phyloP scores from a whole-genome alignment of 2,113 vertebrate genomes.

The Lucifuga dentata region DNA sequence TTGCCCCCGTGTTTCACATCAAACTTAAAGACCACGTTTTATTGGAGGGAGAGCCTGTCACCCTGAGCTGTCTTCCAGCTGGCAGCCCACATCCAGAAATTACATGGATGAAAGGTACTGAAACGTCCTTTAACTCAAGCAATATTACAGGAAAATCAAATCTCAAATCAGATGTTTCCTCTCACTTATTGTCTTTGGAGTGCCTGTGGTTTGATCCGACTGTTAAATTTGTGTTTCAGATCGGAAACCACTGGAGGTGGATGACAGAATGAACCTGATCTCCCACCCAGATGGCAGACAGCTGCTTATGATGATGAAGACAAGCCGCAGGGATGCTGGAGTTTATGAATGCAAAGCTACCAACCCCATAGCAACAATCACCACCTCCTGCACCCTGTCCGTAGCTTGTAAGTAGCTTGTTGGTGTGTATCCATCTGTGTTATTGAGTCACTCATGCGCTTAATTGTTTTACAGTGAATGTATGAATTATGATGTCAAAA shows the following conservation, averaged over 20 bases:
- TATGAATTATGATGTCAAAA: too few relatives aligned
- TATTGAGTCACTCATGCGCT: too few relatives aligned
- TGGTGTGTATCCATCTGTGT: too few relatives aligned
- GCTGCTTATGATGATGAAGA: slow-evolving; percentile 88
- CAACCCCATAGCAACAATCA: slow-evolving; percentile 89
- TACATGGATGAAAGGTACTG: slow-evolving; percentile 92
- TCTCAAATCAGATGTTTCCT: background rate
- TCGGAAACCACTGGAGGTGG: slow-evolving; percentile 83
- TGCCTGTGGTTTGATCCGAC: background rate
- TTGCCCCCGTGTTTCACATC: slow-evolving; percentile 95
- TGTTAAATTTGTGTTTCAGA: slow-evolving; percentile 83
- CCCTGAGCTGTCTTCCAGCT: slow-evolving; percentile 92
- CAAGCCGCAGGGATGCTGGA: slow-evolving; percentile 85
- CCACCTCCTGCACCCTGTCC: slow-evolving; percentile 90
- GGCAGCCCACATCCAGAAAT: slow-evolving; percentile 90
- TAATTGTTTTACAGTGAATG: too few relatives aligned
- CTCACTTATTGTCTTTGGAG: background rate
- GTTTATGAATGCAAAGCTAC: slow-evolving; percentile 92
- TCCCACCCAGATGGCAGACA: slow-evolving; percentile 93
- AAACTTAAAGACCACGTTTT: slow-evolving; percentile 94
- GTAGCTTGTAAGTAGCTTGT: slow-evolving; percentile 88
- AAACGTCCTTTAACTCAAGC: too few relatives aligned
- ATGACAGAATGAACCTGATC: slow-evolving; percentile 82
- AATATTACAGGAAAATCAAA: too few relatives aligned
- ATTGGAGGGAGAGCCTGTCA: slow-evolving; percentile 90